These are phyloP conservation scores for Darevskia nairensis DNA, from an alignment of 2,797 vertebrate genomes.

Conservation along the genomic window DNA sequence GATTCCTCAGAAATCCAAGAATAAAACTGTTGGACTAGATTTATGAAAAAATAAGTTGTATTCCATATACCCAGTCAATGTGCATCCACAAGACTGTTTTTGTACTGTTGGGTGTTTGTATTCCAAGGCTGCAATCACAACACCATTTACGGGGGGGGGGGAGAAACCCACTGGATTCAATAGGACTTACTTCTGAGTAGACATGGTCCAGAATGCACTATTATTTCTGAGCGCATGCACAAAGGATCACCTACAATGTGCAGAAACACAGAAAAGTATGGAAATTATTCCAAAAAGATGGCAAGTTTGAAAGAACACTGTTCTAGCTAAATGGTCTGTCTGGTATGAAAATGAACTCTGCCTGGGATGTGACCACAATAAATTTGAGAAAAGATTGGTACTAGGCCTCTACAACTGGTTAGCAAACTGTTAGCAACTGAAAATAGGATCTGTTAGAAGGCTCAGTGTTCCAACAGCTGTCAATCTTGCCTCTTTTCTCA, in stretches of 20 bases:
- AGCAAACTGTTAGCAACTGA: too few species aligned
- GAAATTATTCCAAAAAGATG: not conserved
- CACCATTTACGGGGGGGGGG: too few species aligned
- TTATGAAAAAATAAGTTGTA: too few species aligned
- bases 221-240: not conserved
- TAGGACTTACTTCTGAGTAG: too few species aligned
- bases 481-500: not conserved
- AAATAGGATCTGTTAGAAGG: not conserved
- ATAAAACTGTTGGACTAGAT: too few species aligned
- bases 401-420: too few species aligned
- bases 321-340: not conserved
- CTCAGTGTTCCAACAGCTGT: not conserved
- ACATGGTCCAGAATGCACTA: not conserved
- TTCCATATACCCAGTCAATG: not conserved
- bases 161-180: too few species aligned
- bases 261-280: not conserved
- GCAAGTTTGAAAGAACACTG: not conserved
- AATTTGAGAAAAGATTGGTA: too few species aligned
- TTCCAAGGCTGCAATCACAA: too few species aligned
- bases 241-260: not conserved
- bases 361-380: not conserved
- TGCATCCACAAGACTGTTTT: not conserved
- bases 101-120: not conserved
- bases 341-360: not conserved
- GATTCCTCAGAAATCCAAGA: too few species aligned